phyloP scores from a whole-genome alignment of 2,113 vertebrate species.

The Seriola quinqueradiata region DNA sequence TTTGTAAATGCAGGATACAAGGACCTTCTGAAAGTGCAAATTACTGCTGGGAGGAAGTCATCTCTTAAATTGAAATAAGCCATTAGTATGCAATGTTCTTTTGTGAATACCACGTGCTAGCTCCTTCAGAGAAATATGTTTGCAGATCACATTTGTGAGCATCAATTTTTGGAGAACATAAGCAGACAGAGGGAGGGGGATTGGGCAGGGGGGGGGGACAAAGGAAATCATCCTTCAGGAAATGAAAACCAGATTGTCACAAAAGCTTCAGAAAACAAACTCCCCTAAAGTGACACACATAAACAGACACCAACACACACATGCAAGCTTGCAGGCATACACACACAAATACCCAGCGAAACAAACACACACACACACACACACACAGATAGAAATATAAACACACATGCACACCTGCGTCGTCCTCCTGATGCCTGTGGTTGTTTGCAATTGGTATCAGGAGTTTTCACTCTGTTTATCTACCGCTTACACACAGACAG shows the following conservation, averaged over 20 bases:
- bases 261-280: conserved; percentile 69
- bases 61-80: neutral
- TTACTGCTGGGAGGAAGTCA: neutral
- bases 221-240: conserved; percentile 69
- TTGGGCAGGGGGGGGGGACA: conserved; percentile 21
- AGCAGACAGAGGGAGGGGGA: conserved; percentile 35
- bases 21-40: neutral
- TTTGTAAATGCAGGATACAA: conserved; percentile 3
- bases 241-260: conserved; percentile 74
- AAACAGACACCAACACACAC: conserved; percentile 9
- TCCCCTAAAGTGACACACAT: conserved; percentile 40
- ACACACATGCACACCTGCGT: conserved; percentile 37
- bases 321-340: neutral
- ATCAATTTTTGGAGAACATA: conserved; percentile 45
- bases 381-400: neutral
- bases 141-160: conserved; percentile 10
- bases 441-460: conserved; percentile 54
- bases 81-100: conserved; percentile 25
- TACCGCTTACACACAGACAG: conserved; percentile 14
- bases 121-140: conserved; percentile 27
- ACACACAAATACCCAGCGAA: conserved; percentile 15
- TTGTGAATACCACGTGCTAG: conserved; percentile 14
- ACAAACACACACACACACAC: conserved; percentile 1
- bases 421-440: conserved; percentile 46
- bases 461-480: conserved; percentile 55